A percentile compares a stretch with the other conserved stretches of the same genome.
These are phyloP conservation scores for Phyto melanocephala DNA, from an alignment of 2,888 invertebrate species.

Conservation along the genomic window DNA sequence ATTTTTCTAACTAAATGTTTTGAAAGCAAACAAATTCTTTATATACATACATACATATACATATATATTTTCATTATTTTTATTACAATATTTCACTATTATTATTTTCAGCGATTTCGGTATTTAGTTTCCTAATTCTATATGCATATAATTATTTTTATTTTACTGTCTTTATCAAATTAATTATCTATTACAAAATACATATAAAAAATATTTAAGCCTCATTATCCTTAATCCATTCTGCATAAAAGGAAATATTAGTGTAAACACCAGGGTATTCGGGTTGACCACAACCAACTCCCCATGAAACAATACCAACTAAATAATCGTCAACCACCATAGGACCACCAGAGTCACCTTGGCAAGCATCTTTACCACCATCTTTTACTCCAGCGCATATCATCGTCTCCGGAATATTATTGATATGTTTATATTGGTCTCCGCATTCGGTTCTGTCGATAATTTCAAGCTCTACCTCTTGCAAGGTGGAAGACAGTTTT, in stretches of 20 bases:
- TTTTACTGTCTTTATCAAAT: background rate
- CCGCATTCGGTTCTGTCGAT: conserved; percentile 67
- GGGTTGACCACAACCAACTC: conserved; percentile 72
- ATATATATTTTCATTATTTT: too few species aligned
- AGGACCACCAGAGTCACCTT: conserved; percentile 77
- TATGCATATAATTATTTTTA: too few species aligned
- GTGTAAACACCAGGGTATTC: conserved; percentile 73
- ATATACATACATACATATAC: too few species aligned
- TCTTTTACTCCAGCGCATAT: conserved; percentile 72
- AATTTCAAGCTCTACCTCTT: conserved; percentile 70
- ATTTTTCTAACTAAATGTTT: too few species aligned
- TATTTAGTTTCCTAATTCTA: too few species aligned
- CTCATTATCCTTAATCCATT: conserved; percentile 70
- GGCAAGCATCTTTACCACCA: conserved; percentile 73
- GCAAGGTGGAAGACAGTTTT: conserved; percentile 66
- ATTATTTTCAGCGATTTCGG: too few species aligned
- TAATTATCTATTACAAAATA: conserved; percentile 31
- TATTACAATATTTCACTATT: too few species aligned
- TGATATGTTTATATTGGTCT: conserved; percentile 64
- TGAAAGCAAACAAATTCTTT: too few species aligned
- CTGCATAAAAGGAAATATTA: conserved; percentile 60
- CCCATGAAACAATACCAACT: conserved; percentile 76
- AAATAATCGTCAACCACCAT: conserved; percentile 69
- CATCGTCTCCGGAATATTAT: conserved; percentile 71
- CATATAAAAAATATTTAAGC: conserved; percentile 58